Evolutionary conservation across 2,888 invertebrate species (phyloP).

Genomic region (Capitulum mitella): DNA sequence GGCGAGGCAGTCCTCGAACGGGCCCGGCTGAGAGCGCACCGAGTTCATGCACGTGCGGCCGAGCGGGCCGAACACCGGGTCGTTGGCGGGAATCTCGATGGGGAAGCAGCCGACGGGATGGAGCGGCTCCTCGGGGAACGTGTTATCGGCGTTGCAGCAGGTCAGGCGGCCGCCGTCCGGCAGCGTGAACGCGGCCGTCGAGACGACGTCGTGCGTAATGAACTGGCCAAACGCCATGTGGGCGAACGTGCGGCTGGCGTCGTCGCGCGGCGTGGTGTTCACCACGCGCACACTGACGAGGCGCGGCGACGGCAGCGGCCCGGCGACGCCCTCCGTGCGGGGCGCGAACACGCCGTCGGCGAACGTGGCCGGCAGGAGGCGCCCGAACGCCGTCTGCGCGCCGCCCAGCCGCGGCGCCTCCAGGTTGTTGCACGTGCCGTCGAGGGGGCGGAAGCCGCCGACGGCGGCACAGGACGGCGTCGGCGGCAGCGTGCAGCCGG

Average conservation of each 20-base stretch:
- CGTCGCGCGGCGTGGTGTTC: background rate
- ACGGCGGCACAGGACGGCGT: background rate
- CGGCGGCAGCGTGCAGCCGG: background rate
- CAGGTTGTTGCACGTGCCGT: constrained; percentile 1
- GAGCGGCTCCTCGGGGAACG: background rate
- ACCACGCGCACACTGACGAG: background rate
- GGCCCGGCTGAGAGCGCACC: constrained; percentile 69
- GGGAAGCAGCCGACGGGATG: constrained; percentile 57
- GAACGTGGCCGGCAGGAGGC: background rate
- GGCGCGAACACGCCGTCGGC: background rate
- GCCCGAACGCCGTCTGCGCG: background rate
- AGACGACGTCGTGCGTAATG: constrained; percentile 25
- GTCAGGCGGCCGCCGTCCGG: background rate
- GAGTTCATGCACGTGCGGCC: constrained; percentile 76
- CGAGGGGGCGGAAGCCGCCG: background rate
- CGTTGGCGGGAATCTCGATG: constrained; percentile 52
- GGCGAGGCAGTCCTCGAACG: constrained; percentile 39
- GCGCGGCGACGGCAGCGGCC: background rate
- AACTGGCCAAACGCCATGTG: constrained; percentile 27
- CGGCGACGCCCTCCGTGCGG: background rate
- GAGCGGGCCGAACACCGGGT: constrained; percentile 60
- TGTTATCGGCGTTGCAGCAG: background rate
- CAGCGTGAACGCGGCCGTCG: background rate
- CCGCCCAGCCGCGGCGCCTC: background rate
- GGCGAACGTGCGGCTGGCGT: background rate